A percentile compares a stretch with the other conserved stretches of the same genome.
Evolutionary conservation across 1,140 invertebrate genomes (phyloP).

Genomic region (Calephelis nemesis): DNA sequence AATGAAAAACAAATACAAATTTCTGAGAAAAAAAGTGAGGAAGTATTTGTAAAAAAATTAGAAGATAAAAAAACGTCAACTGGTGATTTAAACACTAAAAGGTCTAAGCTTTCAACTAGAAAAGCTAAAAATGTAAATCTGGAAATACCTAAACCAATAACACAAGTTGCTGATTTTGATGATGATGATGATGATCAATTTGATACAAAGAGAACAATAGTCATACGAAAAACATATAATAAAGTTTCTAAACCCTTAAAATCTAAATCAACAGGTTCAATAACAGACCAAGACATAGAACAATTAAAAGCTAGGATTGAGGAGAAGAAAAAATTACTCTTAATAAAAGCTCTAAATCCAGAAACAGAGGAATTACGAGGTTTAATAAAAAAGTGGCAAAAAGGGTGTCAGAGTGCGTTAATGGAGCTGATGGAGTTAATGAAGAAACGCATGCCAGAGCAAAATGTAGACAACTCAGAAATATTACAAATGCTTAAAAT

Average conservation of each 20-base stretch:
- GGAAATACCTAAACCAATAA: constrained; percentile 29
- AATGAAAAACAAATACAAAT: constrained; percentile 15
- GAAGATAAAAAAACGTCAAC: constrained; percentile 41
- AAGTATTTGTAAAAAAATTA: constrained; percentile 36
- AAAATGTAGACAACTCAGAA: constrained; percentile 63
- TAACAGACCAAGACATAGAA: constrained; percentile 68
- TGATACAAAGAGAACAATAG: constrained; percentile 54
- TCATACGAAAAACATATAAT: constrained; percentile 58
- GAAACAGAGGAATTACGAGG: constrained; percentile 60
- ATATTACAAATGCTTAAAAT: constrained; percentile 67
- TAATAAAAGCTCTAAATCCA: constrained; percentile 52
- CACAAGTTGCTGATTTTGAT: constrained; percentile 43
- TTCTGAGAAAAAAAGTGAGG: constrained; percentile 16
- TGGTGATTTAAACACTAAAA: constrained; percentile 31
- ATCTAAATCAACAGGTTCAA: constrained; percentile 69
- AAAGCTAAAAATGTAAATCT: constrained; percentile 27
- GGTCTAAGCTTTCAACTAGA: constrained; percentile 29
- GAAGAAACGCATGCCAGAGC: constrained; percentile 59
- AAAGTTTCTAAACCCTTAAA: constrained; percentile 55
- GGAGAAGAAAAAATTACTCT: constrained; percentile 56
- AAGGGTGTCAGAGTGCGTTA: constrained; percentile 66
- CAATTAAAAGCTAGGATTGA: constrained; percentile 59
- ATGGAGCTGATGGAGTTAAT: constrained; percentile 63
- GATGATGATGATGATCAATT: constrained; percentile 63
- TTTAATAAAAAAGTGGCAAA: constrained; percentile 70